Percentiles rank a stretch among this genome's conserved stretches.
These are phyloP conservation scores for Cheilosia soror DNA, from an alignment of 2,888 invertebrate species.

Conservation along the genomic window DNA sequence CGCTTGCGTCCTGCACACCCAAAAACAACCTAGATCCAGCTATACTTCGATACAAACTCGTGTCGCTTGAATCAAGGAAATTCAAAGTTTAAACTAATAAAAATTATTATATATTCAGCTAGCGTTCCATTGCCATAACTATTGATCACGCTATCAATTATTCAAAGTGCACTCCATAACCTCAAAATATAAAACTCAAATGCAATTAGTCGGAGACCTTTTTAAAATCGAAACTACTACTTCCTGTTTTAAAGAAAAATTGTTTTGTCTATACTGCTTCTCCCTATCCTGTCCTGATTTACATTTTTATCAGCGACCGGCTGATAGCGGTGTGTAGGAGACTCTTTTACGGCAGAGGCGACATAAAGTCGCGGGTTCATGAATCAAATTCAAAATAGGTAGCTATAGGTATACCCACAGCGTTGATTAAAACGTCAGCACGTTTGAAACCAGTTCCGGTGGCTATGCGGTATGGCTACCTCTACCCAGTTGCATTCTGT, in stretches of 20 bases:
- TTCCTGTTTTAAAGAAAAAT: constrained; percentile 30
- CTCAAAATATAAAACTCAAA: constrained; percentile 23
- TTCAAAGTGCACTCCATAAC: constrained; percentile 37
- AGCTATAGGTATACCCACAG: neutral
- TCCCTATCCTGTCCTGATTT: constrained; percentile 32
- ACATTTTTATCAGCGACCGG: constrained; percentile 26
- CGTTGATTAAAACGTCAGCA: constrained; percentile 24
- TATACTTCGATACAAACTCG: neutral
- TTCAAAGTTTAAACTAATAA: constrained; percentile 4
- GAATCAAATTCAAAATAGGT: neutral
- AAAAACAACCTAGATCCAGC: neutral
- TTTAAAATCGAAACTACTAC: constrained; percentile 13
- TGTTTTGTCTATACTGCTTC: neutral
- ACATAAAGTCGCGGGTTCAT: constrained; percentile 24
- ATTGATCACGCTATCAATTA: constrained; percentile 24
- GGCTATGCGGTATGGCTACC: neutral
- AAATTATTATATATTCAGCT: constrained; percentile 41
- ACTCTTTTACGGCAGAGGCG: constrained; percentile 12
- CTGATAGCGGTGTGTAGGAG: constrained; percentile 1
- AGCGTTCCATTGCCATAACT: constrained; percentile 45
- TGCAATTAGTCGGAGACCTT: constrained; percentile 19
- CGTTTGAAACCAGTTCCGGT: constrained; percentile 49
- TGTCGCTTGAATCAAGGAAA: neutral
- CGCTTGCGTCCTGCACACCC: too few relatives aligned
- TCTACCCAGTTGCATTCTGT: neutral